Conservation (phyloP, 1,140 invertebrate genomes). For the Anastrepha ludens region DNA sequence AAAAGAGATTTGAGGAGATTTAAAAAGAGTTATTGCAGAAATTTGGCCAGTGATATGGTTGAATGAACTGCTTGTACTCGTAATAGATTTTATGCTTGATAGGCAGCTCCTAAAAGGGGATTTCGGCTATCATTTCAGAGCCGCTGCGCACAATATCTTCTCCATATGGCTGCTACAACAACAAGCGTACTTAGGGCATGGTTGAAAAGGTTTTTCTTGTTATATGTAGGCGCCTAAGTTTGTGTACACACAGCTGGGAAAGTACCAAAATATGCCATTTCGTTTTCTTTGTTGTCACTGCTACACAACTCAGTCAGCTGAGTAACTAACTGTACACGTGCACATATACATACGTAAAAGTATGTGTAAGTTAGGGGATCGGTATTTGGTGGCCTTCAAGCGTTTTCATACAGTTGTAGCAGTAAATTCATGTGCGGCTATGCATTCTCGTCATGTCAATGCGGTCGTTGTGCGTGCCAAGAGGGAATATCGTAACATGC, state of each 20-base stretch:
- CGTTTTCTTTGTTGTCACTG: not conserved
- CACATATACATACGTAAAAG: not conserved
- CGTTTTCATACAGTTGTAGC: not conserved
- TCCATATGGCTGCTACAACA: not conserved
- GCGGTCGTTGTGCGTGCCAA: not conserved
- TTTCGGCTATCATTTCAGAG: not conserved
- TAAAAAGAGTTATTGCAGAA: not conserved
- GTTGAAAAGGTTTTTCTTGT: not conserved
- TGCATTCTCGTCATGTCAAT: not conserved
- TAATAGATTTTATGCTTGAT: slow-evolving; percentile 51
- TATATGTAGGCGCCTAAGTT: not conserved
- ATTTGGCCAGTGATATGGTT: slow-evolving; percentile 20
- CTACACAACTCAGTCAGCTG: not conserved
- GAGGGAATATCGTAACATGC: not conserved
- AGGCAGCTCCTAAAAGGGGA: slow-evolving; percentile 30
- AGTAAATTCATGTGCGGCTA: not conserved
- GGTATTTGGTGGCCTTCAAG: not conserved
- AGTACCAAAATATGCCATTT: slow-evolving; percentile 29
- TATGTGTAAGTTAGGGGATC: not conserved
- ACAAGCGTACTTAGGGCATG: not conserved
- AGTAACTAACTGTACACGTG: not conserved
- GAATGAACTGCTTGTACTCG: slow-evolving; percentile 24
- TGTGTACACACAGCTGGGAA: not conserved
- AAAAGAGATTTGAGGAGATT: not conserved
- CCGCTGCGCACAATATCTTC: slow-evolving; percentile 11